Evolutionary conservation across 1,140 invertebrate species (phyloP), one percentile per base, ranked within the genome.

Genomic region (Drosophila kanapiae): DNA sequence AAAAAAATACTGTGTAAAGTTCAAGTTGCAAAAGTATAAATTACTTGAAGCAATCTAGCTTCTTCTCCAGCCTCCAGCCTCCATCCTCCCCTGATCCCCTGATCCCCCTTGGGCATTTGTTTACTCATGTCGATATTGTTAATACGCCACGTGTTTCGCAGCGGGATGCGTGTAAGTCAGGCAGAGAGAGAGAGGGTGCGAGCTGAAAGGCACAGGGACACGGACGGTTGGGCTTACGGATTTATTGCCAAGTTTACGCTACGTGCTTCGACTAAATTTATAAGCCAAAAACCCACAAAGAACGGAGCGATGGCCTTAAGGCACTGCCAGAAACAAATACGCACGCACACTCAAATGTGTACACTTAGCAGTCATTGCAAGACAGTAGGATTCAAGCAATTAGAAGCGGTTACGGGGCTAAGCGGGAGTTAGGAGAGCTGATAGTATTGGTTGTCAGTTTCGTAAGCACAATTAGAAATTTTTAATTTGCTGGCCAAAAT

Each of bases 211-310:
- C 53, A 56, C 13, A 48, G 37, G 49, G 48, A 54, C 51, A 77
- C n/a, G 77, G 68, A 37, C 85, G 62, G 49, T 71, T 82, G 82
- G 79, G 61, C 65, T 82, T 86, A 58, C 70, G 80, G 85, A 88
- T 90, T 88, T 88, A 88, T 90, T 91, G 85, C 81, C 81, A 90
- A 90, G 70, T 90, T 90, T 82, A 82, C 86, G 81, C 61, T 90
- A 90, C 85, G 86, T 90, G 85, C 85, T 69, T 70, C 75, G 85
- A 90, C 86, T 90, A 90, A 81, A 81, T 81, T 81, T 85, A 82
- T 81, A 90, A 88, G 80, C 80, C 54, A 49, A 80, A 70, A 77
- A 68, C 75, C 74, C 80, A 74, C 63, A 82, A 80, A 80, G 61
- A 62, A 67, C 60, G 62, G 61, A 48, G 58, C 56, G 51, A 35